These are phyloP conservation scores for Choristoneura rosaceana DNA, from an alignment of 2,888 invertebrate species.

Conservation along the genomic window DNA sequence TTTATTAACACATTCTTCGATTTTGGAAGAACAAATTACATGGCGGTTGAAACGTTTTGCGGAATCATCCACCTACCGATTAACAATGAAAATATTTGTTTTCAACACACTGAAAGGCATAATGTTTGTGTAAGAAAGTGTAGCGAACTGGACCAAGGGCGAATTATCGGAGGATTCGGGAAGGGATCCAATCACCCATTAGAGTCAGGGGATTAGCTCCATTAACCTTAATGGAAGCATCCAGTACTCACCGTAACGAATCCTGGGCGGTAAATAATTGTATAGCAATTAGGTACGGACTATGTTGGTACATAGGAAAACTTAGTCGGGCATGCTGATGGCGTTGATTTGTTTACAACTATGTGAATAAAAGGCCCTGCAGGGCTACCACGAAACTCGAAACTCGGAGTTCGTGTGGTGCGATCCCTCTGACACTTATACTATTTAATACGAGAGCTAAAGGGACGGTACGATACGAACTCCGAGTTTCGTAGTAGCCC, in stretches of 20 bases:
- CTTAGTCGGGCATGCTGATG: not conserved
- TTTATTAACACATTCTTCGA: no score
- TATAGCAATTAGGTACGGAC: constrained; percentile 41
- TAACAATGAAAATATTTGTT: constrained; percentile 34
- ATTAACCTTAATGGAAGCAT: constrained; percentile 65
- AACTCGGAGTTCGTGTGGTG: no score
- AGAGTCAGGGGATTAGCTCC: constrained; percentile 59
- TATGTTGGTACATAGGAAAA: constrained; percentile 24
- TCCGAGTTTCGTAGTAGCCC: no score
- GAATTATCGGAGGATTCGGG: constrained; percentile 37
- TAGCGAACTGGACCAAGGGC: constrained; percentile 22
- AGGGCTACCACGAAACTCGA: no score
- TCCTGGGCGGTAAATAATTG: constrained; percentile 57
- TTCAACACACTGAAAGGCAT: constrained; percentile 35
- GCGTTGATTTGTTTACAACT: not conserved
- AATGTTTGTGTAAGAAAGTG: constrained; percentile 38
- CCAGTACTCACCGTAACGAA: constrained; percentile 54
- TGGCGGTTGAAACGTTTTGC: no score
- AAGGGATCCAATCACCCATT: constrained; percentile 59
- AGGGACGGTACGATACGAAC: no score
- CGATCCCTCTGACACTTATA: no score
- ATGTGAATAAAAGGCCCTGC: no score
- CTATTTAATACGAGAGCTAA: no score
- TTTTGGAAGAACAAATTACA: no score
- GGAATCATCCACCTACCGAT: not conserved